phyloP scores from a whole-genome alignment of 2,113 vertebrate genomes.

The Turnix velox region DNA sequence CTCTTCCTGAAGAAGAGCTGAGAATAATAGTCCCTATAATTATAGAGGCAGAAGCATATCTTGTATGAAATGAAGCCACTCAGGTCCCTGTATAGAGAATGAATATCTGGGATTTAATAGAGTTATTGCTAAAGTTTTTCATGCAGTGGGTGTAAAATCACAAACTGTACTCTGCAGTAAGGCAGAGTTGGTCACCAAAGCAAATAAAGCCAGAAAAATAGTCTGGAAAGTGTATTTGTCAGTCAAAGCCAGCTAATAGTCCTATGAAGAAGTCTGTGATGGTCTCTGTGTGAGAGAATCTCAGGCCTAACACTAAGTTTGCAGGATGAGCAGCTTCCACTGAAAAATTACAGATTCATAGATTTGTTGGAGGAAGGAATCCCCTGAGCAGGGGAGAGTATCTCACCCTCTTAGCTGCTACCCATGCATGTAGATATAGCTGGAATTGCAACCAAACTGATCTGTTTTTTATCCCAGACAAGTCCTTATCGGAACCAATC shows the following conservation, averaged over 20 bases:
- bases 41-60: neutral
- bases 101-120: neutral
- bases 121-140: neutral
- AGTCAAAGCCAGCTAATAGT: neutral
- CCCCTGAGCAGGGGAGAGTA: neutral
- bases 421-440: neutral
- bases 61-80: neutral
- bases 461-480: conserved; percentile 29
- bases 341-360: neutral
- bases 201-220: neutral
- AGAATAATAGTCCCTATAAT: neutral
- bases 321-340: neutral
- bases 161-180: neutral
- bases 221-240: neutral
- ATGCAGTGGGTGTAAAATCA: neutral
- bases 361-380: neutral
- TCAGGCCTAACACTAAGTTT: neutral
- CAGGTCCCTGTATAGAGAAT: neutral
- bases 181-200: neutral
- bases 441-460: neutral
- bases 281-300: neutral
- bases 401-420: neutral
- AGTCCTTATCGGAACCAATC: neutral
- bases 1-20: neutral
- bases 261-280: accelerated